These are phyloP conservation scores for Anthoscopus minutus DNA, from an alignment of 2,113 vertebrate species.

Conservation along the genomic window DNA sequence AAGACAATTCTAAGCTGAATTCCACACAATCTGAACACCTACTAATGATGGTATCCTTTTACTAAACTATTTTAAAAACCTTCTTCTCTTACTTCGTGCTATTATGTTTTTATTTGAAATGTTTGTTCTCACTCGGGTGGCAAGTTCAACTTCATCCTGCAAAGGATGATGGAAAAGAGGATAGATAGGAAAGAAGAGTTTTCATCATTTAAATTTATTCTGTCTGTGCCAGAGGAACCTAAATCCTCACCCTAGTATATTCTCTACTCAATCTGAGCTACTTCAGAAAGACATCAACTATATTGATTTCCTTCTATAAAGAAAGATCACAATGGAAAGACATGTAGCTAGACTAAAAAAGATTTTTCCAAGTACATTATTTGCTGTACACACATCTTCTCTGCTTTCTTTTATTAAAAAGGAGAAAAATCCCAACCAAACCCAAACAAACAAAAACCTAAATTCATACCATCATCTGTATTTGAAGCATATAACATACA, in stretches of 20 bases:
- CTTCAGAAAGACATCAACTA: background rate
- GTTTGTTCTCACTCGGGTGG: background rate
- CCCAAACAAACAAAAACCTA: background rate
- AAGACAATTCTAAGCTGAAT: background rate
- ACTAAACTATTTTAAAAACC: background rate
- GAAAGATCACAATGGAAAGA: background rate
- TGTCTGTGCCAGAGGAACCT: background rate
- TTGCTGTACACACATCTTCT: background rate
- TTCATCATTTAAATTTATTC: background rate
- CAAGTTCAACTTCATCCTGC: background rate
- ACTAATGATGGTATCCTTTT: rapidly evolving
- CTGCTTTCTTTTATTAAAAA: background rate
- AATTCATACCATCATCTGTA: background rate
- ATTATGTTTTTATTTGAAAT: background rate
- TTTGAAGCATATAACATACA: background rate
- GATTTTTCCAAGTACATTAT: background rate
- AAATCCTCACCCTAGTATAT: background rate
- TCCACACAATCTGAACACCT: background rate
- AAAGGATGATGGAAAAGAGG: background rate
- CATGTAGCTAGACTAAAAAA: background rate
- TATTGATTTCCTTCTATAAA: background rate
- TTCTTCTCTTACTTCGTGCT: background rate
- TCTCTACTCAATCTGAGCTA: background rate
- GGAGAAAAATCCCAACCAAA: background rate
- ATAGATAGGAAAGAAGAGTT: background rate